phyloP scores from a whole-genome alignment of 2,797 vertebrate genomes.

The Babyrousa celebensis region DNA sequence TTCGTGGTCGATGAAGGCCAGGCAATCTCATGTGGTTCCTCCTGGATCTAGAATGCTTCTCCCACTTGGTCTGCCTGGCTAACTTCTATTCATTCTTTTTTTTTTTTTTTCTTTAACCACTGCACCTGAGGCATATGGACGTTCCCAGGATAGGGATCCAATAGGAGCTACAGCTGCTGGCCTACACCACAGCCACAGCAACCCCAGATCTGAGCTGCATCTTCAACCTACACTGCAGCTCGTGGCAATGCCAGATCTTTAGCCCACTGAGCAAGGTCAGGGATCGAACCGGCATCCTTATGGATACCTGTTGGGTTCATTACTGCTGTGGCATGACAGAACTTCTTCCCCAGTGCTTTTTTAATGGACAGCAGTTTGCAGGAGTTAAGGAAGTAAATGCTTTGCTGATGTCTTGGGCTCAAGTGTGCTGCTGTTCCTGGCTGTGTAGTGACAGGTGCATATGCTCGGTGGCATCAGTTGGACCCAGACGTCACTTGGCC shows the following conservation, averaged over 20 bases:
- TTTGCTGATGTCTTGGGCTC: neutral
- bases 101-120: too few species aligned
- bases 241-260: too few species aligned
- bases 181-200: too few species aligned
- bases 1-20: accelerated
- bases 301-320: too few species aligned
- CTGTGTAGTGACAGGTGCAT: neutral
- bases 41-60: neutral
- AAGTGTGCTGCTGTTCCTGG: neutral
- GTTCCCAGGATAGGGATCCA: too few species aligned
- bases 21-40: accelerated
- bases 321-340: too few species aligned
- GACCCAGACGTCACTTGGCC: neutral
- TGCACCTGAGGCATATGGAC: too few species aligned
- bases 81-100: neutral
- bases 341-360: neutral
- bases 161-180: too few species aligned
- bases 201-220: too few species aligned
- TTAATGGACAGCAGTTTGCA: neutral
- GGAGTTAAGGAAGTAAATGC: neutral
- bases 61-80: neutral
- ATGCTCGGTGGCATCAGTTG: neutral
- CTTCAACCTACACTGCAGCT: too few species aligned
- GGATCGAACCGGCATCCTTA: too few species aligned
- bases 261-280: too few species aligned